Evolutionary conservation across 2,113 vertebrate species (phyloP).

Genomic region (Cinclus cinclus): DNA sequence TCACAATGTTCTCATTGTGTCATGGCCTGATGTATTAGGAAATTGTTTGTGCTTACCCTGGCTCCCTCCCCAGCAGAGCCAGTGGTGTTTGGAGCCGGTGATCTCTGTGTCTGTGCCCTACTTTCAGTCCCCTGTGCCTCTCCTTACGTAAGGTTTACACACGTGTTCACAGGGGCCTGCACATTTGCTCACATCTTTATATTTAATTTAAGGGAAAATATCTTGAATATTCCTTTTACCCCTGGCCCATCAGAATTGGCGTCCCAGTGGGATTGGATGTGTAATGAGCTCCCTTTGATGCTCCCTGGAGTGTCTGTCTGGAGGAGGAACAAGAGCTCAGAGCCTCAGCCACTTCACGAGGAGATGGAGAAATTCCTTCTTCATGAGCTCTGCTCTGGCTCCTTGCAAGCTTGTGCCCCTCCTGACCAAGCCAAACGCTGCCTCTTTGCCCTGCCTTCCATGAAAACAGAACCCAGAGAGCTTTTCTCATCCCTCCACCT

Average conservation of each 20-base stretch:
- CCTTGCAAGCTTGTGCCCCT: neutral
- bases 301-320: slow-evolving; percentile 16
- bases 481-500: neutral
- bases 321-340: neutral
- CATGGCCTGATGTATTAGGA: neutral
- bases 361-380: neutral
- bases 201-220: slow-evolving; percentile 47
- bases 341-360: neutral
- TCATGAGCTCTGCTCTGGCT: neutral
- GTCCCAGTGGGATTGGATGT: neutral
- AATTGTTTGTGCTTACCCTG: neutral
- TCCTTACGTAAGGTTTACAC: neutral
- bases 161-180: neutral
- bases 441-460: neutral
- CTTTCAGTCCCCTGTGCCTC: neutral
- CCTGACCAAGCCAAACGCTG: neutral
- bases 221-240: slow-evolving; percentile 46
- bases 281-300: slow-evolving; percentile 16
- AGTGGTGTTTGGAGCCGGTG: neutral
- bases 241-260: neutral
- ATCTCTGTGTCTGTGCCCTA: neutral
- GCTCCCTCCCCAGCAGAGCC: neutral
- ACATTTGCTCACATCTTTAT: neutral
- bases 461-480: neutral
- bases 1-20: neutral